These are phyloP conservation scores for Drosophila bocqueti DNA, from an alignment of 1,140 invertebrate genomes.

Conservation along the genomic window DNA sequence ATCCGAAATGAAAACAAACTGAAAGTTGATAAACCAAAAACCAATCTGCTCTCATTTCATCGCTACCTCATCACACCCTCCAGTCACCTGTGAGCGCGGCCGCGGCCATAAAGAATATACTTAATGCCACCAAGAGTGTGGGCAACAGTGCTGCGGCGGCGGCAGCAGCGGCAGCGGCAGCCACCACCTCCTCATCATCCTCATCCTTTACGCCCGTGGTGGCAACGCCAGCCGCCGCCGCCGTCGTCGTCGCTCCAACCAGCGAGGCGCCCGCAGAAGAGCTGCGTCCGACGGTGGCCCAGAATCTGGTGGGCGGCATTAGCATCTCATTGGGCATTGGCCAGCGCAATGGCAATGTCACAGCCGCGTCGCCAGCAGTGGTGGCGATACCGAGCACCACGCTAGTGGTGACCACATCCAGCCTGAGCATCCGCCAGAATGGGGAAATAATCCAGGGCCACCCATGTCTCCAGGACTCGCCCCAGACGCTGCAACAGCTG, in stretches of 20 bases:
- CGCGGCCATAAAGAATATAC: slow-evolving; percentile 80
- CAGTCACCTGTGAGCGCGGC: slow-evolving; percentile 82
- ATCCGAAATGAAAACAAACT: slow-evolving; percentile 35
- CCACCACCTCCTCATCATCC: slow-evolving; percentile 32
- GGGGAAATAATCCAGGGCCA: slow-evolving; percentile 34
- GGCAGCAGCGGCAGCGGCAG: slow-evolving; percentile 36
- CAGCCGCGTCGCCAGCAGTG: slow-evolving; percentile 31
- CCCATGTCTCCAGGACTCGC: slow-evolving; percentile 31
- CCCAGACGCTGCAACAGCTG: slow-evolving; percentile 81
- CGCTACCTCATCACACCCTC: slow-evolving; percentile 47
- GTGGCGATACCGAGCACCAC: slow-evolving; percentile 23
- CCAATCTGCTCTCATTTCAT: slow-evolving; percentile 61
- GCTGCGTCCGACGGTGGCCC: slow-evolving; percentile 66
- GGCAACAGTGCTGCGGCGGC: slow-evolving; percentile 62
- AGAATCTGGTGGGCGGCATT: slow-evolving; percentile 77
- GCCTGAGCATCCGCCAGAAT: slow-evolving; percentile 49
- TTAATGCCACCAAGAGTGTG: slow-evolving; percentile 82
- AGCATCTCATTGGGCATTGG: slow-evolving; percentile 81
- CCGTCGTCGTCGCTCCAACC: slow-evolving; percentile 9
- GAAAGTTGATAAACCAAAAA: slow-evolving; percentile 37
- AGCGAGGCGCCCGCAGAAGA: slow-evolving; percentile 46
- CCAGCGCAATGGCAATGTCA: slow-evolving; percentile 65
- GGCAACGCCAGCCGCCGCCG: slow-evolving; percentile 16
- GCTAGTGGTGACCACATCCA: slow-evolving; percentile 30
- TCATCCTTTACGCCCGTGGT: slow-evolving; percentile 21